phyloP scores from a whole-genome alignment of 2,888 invertebrate species.

The Lampropteryx suffumata region DNA sequence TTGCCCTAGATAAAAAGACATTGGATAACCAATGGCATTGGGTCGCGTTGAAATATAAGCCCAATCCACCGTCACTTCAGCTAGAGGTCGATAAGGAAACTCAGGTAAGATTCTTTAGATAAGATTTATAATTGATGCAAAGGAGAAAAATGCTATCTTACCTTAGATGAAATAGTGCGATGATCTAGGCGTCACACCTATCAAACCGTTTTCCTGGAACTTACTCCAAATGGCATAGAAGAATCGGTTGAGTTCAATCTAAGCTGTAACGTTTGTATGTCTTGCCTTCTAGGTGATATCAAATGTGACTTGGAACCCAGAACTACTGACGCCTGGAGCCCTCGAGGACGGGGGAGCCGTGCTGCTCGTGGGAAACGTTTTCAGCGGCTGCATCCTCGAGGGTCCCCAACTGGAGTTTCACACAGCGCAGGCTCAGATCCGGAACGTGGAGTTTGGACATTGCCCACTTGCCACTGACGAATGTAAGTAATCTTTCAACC shows the following conservation, averaged over 20 bases:
- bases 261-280: neutral
- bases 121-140: too few species aligned
- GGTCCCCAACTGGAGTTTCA: conserved; percentile 93
- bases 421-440: conserved; percentile 82
- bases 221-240: too few species aligned
- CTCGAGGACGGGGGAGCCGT: conserved; percentile 88
- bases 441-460: conserved; percentile 88
- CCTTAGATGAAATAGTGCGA: neutral
- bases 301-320: conserved; percentile 90
- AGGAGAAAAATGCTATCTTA: neutral
- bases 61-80: conserved; percentile 67
- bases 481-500: conserved; percentile 77
- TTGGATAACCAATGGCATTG: conserved; percentile 93
- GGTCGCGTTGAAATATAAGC: conserved; percentile 84
- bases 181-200: too few species aligned
- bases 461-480: conserved; percentile 89
- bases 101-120: conserved; percentile 44
- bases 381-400: conserved; percentile 92
- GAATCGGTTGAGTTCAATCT: too few species aligned
- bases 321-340: conserved; percentile 88
- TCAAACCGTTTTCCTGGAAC: too few species aligned
- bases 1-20: conserved; percentile 85
- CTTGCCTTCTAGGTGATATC: conserved; percentile 83
- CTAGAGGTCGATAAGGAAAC: conserved; percentile 69
- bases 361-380: conserved; percentile 90